These are phyloP conservation scores for Stenurella melanura DNA, from an alignment of 2,888 invertebrate genomes.

Conservation along the genomic window DNA sequence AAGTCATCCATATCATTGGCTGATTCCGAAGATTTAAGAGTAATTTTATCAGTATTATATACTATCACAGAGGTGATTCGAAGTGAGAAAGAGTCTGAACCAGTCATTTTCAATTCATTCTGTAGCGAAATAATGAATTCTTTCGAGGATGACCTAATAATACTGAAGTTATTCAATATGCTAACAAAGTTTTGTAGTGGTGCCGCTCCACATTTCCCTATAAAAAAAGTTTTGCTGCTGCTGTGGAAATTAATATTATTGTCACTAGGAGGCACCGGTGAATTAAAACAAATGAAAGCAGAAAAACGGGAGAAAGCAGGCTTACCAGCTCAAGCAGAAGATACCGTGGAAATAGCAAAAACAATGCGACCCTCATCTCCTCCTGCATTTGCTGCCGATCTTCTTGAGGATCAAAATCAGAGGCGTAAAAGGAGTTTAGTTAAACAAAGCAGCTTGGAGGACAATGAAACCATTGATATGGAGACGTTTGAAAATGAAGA, in stretches of 20 bases:
- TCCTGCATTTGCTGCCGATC: conserved; percentile 93
- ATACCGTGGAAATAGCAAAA: conserved; percentile 94
- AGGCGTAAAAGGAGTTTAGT: conserved; percentile 86
- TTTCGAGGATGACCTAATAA: conserved; percentile 87
- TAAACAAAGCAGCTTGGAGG: conserved; percentile 94
- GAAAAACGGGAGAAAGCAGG: conserved; percentile 81
- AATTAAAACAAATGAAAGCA: conserved; percentile 85
- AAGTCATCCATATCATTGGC: conserved; percentile 88
- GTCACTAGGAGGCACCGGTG: conserved; percentile 92
- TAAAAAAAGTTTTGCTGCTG: conserved; percentile 94
- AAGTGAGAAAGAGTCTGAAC: conserved; percentile 77
- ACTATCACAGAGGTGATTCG: conserved; percentile 96
- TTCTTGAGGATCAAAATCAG: conserved; percentile 89
- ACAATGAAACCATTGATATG: conserved; percentile 81
- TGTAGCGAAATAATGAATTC: conserved; percentile 77
- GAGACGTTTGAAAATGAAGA: conserved; percentile 78
- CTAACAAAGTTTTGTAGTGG: conserved; percentile 97
- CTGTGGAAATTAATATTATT: conserved; percentile 97
- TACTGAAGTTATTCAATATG: conserved; percentile 95
- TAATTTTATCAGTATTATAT: conserved; percentile 94
- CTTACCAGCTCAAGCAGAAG: conserved; percentile 88
- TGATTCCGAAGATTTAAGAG: conserved; percentile 93
- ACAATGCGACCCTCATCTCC: conserved; percentile 97
- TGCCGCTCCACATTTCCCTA: conserved; percentile 96
- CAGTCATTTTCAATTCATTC: conserved; percentile 76